Evolutionary conservation across 2,797 vertebrate genomes (phyloP), one percentile per base, ranked within the genome.

Genomic region (Aulostomus chinensis): DNA sequence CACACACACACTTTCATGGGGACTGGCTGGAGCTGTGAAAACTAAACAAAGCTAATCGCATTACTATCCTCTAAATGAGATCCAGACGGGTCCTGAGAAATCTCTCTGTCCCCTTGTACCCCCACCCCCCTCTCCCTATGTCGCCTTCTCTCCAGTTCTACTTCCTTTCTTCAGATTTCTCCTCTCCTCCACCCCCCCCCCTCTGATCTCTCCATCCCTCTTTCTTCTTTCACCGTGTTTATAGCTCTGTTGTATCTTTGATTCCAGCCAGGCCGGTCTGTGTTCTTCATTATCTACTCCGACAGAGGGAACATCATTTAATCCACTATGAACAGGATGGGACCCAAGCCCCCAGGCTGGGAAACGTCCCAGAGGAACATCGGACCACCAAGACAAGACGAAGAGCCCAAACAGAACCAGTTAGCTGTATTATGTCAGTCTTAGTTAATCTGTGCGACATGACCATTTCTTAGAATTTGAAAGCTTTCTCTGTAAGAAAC

Each of bases 1-100:
- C 21, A 37, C 31, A 26, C 32, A 41, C 31, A 63, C 16, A 9
- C 73, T 62, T 86, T 85, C 78, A 63, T 80, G 68, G 41, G 70
- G 82, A 75, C 80, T 84, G 86, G 70, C 76, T 87, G 69, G 82
- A 90, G 84, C 88, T 91, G 86, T 86, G 88, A 91, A 92, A 91
- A 83, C 84, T 91, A 92, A 92, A 92, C 90, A 91, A 88, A 86
- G 80, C 83, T 91, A 92, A 92, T 91, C 86, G 28, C 85, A 91
- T 91, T 91, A 91, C 83, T 83, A 58, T 90, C 81, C 81, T 74
- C 84, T 48, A 91, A 92, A 92, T 88, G 85, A 88, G 86, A 90
- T 79, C 83, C 90, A 92, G 88, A 88, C 83, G 68, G 55, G 72
- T 63, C 69, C 74, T 35, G 67, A 66, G 50, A 61, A 68, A 35